Evolutionary conservation across 2,797 vertebrate species (phyloP).

Genomic region (Pampus argenteus): DNA sequence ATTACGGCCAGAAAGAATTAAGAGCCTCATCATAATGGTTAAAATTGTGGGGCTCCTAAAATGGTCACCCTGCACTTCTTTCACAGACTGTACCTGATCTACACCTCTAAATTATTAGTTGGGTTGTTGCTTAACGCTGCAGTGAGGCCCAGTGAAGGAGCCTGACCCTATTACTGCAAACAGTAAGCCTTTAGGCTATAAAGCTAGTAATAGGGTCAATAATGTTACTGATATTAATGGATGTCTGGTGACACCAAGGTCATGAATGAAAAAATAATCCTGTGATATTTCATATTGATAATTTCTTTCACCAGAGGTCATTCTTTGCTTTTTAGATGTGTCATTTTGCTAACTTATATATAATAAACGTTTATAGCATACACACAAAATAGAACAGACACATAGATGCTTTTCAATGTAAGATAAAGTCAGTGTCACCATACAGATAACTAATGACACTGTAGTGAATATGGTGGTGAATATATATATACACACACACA

Average conservation of each 20-base stretch:
- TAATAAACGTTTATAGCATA: too few species aligned
- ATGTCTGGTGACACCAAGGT: too few species aligned
- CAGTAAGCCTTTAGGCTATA: too few species aligned
- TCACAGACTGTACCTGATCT: background rate
- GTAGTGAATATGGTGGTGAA: background rate
- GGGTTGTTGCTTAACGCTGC: background rate
- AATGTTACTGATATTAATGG: too few species aligned
- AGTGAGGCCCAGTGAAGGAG: background rate
- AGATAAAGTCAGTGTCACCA: background rate
- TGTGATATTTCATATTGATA: background rate
- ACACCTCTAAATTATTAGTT: background rate
- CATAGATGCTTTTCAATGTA: too few species aligned
- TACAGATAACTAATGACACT: background rate
- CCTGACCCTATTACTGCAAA: too few species aligned
- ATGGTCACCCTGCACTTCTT: background rate
- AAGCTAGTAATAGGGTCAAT: too few species aligned
- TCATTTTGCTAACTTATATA: too few species aligned
- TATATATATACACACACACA: too few species aligned
- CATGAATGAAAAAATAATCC: background rate
- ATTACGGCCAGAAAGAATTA: background rate
- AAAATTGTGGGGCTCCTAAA: background rate
- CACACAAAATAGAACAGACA: too few species aligned
- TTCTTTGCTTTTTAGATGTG: background rate
- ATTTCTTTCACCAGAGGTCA: background rate
- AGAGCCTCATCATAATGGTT: background rate